Conservation (phyloP, 2,888 invertebrate genomes). For the Nasonovia ribisnigri region DNA sequence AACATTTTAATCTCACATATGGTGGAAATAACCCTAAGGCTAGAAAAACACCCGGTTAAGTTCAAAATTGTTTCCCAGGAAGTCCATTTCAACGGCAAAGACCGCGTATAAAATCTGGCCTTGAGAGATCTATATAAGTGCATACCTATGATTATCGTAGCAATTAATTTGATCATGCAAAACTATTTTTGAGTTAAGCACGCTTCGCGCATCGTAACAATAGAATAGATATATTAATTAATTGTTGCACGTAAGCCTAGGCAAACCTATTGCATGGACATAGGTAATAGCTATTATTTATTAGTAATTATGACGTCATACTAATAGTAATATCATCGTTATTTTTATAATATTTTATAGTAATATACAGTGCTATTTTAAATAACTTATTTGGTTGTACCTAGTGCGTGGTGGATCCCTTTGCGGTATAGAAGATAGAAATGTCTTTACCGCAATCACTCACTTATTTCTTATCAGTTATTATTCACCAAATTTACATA, state of each 20-base stretch:
- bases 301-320: neutral
- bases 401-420: neutral
- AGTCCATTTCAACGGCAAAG: neutral
- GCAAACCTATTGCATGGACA: neutral
- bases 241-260: conserved; percentile 7
- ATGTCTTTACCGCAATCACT: neutral
- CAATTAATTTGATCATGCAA: conserved; percentile 19
- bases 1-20: neutral
- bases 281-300: neutral
- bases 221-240: conserved; percentile 4
- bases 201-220: neutral
- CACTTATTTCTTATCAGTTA: neutral
- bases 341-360: neutral
- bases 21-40: conserved; percentile 17
- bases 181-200: conserved; percentile 3
- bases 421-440: neutral
- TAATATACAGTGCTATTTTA: neutral
- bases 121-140: conserved; percentile 10
- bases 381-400: neutral
- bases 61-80: conserved; percentile 20
- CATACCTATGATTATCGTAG: neutral
- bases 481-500: neutral
- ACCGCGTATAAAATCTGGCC: neutral
- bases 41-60: neutral
- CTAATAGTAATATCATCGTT: neutral